Evolutionary conservation across 2,113 vertebrate genomes (phyloP), one percentile per base, ranked within the genome.

Genomic region (Indicator maculatus): DNA sequence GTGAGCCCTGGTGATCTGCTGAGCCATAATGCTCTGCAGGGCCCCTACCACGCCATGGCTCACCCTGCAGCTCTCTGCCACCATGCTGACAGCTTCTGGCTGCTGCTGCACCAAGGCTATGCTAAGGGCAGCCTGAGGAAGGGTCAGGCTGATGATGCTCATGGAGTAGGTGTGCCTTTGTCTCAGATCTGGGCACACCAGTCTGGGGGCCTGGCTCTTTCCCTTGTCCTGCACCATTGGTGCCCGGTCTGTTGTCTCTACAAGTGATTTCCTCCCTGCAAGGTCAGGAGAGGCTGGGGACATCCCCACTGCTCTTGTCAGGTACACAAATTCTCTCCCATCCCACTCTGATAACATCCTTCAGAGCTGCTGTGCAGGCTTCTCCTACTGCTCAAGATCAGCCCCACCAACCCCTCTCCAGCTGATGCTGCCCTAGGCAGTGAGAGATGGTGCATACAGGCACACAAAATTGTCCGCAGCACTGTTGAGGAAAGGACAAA

Each of bases 141-240:
- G 20, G 9, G 8, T 24, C 0, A 0, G 33, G 33, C 47, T 41
- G 50, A 28, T 39, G 72, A 55, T 56, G 28, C 76, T 45, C 23
- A 23, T 60, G 16, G 39, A 9, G 63, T 20, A 61, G 33, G 55
- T 60, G 55, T 12, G n/a, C 18, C 59, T 61, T 78, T 70, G 30
- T 33, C 50, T 36, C 44, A 61, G 16, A 18, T 38, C 33, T 65
- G 31, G 26, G n/a, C 33, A 11, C 18, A 56, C 55, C 50, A 19
- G 39, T 3, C 50, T 67, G 36, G 39, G 39, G 39, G 24, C 30
- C 20, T 80, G 66, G 8, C 44, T 75, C 64, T 85, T 56, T 65
- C 27, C 47, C 53, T 64, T 74, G n/a, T 31, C 66, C 86, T 30
- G 39, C 10, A 85, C 16, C 41, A 58, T 60, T 39, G 18, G 30